Evolutionary conservation across 1,140 invertebrate genomes (phyloP).

Genomic region (Macrobrachium nipponense): DNA sequence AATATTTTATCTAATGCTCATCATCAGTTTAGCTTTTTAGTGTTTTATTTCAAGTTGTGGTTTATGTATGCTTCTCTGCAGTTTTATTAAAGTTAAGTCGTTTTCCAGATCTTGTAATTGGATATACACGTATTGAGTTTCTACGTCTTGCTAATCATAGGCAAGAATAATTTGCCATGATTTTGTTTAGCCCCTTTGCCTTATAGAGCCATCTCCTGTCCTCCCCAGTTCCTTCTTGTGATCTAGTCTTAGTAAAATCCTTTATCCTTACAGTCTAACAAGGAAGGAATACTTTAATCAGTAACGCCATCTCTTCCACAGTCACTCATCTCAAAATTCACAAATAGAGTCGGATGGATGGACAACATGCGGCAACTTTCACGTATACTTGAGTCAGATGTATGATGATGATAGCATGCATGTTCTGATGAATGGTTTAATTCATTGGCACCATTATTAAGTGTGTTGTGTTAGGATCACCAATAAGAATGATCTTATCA

Average conservation of each 20-base stretch:
- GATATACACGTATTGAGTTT: too few species aligned
- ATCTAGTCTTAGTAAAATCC: background rate
- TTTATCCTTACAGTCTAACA: conserved; percentile 3
- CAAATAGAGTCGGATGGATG: conserved; percentile 35
- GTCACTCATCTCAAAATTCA: conserved; percentile 43
- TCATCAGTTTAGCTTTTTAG: too few species aligned
- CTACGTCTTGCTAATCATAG: too few species aligned
- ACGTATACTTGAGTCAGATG: conserved; percentile 47
- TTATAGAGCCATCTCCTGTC: too few species aligned
- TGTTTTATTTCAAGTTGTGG: too few species aligned
- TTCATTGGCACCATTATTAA: conserved; percentile 16
- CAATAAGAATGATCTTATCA: background rate
- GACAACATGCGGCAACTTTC: conserved; percentile 40
- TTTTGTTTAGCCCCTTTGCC: too few species aligned
- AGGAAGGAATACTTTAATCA: conserved; percentile 36
- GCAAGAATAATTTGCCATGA: too few species aligned
- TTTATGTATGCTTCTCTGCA: too few species aligned
- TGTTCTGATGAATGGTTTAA: conserved; percentile 18
- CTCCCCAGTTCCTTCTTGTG: too few species aligned
- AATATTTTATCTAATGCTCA: too few species aligned
- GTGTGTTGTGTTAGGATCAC: conserved; percentile 6
- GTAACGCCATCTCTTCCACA: conserved; percentile 43
- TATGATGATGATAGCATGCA: conserved; percentile 29
- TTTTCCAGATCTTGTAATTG: too few species aligned
- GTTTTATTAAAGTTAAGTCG: too few species aligned